phyloP scores from a whole-genome alignment of 2,888 invertebrate genomes.

The Parasteatoda lunata region DNA sequence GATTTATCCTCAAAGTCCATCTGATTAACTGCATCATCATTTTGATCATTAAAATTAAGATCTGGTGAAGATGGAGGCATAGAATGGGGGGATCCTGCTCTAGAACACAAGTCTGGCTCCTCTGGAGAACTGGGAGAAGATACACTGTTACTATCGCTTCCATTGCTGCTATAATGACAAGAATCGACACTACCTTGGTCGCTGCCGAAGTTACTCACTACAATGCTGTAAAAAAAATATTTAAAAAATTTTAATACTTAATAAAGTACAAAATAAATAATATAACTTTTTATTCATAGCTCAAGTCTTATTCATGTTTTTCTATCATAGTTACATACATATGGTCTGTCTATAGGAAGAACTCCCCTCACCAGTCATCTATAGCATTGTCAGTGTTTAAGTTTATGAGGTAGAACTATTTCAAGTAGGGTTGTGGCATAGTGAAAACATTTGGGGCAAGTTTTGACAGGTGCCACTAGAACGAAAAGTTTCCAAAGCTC shows the following conservation, averaged over 20 bases:
- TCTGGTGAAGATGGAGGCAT: conserved; percentile 66
- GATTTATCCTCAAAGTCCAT: not conserved
- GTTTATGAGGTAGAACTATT: too few species aligned
- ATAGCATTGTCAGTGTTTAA: too few species aligned
- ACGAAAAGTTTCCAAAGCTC: too few species aligned
- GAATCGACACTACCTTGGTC: conserved; percentile 66
- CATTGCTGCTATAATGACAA: conserved; percentile 64
- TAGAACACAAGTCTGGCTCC: conserved; percentile 50
- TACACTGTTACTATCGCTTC: conserved; percentile 67
- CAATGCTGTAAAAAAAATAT: conserved; percentile 53
- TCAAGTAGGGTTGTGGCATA: too few species aligned
- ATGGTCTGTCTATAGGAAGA: too few species aligned
- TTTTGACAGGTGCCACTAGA: too few species aligned
- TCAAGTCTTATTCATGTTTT: too few species aligned
- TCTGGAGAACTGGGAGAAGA: conserved; percentile 66
- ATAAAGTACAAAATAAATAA: not conserved
- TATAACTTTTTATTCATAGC: not conserved
- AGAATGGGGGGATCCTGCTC: conserved; percentile 65
- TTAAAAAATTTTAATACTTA: too few species aligned
- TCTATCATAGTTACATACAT: too few species aligned
- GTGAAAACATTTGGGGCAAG: too few species aligned
- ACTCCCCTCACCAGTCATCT: too few species aligned
- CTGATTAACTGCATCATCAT: conserved; percentile 12
- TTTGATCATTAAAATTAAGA: conserved; percentile 29
- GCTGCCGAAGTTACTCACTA: conserved; percentile 64